Conservation (phyloP, 2,888 invertebrate genomes). For the Colostygia pectinataria region DNA sequence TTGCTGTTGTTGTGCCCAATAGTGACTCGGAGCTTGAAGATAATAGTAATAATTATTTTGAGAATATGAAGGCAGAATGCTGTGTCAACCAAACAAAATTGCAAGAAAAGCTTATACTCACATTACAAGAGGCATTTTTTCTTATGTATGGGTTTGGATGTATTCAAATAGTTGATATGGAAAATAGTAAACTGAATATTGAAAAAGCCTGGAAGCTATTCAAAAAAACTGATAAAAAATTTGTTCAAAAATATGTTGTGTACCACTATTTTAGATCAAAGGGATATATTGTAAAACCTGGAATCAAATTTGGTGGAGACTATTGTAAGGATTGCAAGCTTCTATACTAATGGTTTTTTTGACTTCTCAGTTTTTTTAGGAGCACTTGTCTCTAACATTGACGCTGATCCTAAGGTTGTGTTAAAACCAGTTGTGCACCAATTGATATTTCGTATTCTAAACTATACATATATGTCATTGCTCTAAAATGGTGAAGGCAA, state of each 20-base stretch:
- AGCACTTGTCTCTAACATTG: too few species aligned
- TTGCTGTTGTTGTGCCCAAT: slow-evolving; percentile 85
- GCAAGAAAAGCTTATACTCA: slow-evolving; percentile 86
- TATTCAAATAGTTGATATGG: slow-evolving; percentile 82
- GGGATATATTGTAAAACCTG: slow-evolving; percentile 95
- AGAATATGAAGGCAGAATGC: slow-evolving; percentile 82
- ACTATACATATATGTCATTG: too few species aligned
- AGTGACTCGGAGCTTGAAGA: slow-evolving; percentile 82
- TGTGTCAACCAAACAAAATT: slow-evolving; percentile 83
- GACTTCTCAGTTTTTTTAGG: too few species aligned
- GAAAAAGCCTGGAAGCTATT: slow-evolving; percentile 84
- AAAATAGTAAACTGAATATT: slow-evolving; percentile 75
- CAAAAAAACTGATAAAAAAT: slow-evolving; percentile 80
- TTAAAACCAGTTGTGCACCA: too few species aligned
- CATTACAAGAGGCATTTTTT: slow-evolving; percentile 91
- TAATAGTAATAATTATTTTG: slow-evolving; percentile 81
- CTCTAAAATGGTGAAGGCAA: too few species aligned
- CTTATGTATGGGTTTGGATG: slow-evolving; percentile 86
- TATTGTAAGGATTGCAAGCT: too few species aligned
- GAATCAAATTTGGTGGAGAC: slow-evolving; percentile 94
- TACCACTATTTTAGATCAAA: slow-evolving; percentile 94
- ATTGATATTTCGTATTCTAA: too few species aligned
- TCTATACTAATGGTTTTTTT: too few species aligned
- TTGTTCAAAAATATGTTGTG: slow-evolving; percentile 87
- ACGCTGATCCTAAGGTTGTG: too few species aligned